Evolutionary conservation across 2,113 vertebrate species (phyloP), one percentile per base, ranked within the genome.

Genomic region (Rhabdornis inornatus): DNA sequence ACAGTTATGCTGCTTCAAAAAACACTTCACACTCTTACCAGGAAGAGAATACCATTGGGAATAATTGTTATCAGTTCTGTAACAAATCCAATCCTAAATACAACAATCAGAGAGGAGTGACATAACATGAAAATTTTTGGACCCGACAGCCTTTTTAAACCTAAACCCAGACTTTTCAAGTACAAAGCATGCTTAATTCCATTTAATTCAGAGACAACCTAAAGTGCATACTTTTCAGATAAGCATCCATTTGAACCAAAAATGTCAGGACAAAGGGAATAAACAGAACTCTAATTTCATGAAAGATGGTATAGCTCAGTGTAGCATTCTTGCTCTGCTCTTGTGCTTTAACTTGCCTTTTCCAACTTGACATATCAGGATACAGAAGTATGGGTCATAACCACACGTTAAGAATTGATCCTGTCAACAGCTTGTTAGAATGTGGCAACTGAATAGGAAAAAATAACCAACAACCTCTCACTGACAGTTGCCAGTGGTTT

Each of bases 401-500:
- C 39, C 40, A 15, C 35, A 28, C 7, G 11, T 47, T 74, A 45
- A 88, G 77, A 82, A 90, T 61, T 49, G 66, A 22, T 94, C 80
- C 59, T 3, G 21, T 59, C 50, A 92, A 96, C 53, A 57, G 63
- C 59, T 75, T 49, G 75, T 61, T 74, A 96, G 75, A 86, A 95
- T 15, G 45, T 65, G 66, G 71, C 39, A 81, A 80, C 7, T 6
- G 57, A 64, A 35, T 7, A 78, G 37, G 53, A 69, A 90, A 83
- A 86, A 89, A 66, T 21, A 72, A 78, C 24, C 82, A 42, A 86
- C 39, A 5, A 56, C 27, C 50, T 63, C n/a, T 52, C 44, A 25
- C 90, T 79, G 76, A 91, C 89, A 77, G 16, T 6, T 30, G 90
- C 88, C 88, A 96, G 94, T 71, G 87, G 85, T 83, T 95, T 89